These are phyloP conservation scores for Argynnis bischoffii DNA, from an alignment of 2,888 invertebrate species.

Conservation along the genomic window DNA sequence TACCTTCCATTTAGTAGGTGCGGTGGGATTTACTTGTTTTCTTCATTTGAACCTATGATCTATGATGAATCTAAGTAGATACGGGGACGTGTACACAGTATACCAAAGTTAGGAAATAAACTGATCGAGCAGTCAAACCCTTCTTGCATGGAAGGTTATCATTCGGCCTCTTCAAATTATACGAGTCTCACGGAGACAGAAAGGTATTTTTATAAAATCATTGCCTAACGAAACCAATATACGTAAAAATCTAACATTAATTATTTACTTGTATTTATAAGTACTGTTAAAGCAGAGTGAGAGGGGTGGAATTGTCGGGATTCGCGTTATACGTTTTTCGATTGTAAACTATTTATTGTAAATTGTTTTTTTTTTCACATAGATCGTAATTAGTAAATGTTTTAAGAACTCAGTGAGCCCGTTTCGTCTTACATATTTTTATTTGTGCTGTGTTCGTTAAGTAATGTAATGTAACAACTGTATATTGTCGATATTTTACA, in stretches of 20 bases:
- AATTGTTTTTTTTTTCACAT: slow-evolving; percentile 75
- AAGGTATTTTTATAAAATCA: slow-evolving; percentile 81
- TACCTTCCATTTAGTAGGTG: slow-evolving; percentile 73
- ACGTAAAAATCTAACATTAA: slow-evolving; percentile 77
- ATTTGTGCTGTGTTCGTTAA: slow-evolving; percentile 82
- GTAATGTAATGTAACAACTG: slow-evolving; percentile 80
- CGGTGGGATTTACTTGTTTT: slow-evolving; percentile 48
- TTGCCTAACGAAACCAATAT: slow-evolving; percentile 79
- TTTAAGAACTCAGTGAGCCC: slow-evolving; percentile 72
- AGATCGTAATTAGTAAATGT: slow-evolving; percentile 74
- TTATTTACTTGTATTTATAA: slow-evolving; percentile 75
- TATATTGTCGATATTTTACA: slow-evolving; percentile 77
- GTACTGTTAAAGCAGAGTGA: slow-evolving; percentile 61
- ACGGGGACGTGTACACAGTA: slow-evolving; percentile 72
- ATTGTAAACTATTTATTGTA: slow-evolving; percentile 77
- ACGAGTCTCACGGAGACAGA: slow-evolving; percentile 50
- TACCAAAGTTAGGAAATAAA: slow-evolving; percentile 82
- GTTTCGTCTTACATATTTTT: slow-evolving; percentile 65
- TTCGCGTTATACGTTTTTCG: slow-evolving; percentile 77
- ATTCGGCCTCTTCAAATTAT: slow-evolving; percentile 48
- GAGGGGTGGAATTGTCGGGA: slow-evolving; percentile 64
- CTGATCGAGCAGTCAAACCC: slow-evolving; percentile 42
- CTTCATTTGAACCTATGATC: slow-evolving; percentile 59
- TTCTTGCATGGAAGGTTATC: slow-evolving; percentile 31
- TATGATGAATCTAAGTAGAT: slow-evolving; percentile 54